Conservation (phyloP, 2,888 invertebrate species). For the Deilephila elpenor region DNA sequence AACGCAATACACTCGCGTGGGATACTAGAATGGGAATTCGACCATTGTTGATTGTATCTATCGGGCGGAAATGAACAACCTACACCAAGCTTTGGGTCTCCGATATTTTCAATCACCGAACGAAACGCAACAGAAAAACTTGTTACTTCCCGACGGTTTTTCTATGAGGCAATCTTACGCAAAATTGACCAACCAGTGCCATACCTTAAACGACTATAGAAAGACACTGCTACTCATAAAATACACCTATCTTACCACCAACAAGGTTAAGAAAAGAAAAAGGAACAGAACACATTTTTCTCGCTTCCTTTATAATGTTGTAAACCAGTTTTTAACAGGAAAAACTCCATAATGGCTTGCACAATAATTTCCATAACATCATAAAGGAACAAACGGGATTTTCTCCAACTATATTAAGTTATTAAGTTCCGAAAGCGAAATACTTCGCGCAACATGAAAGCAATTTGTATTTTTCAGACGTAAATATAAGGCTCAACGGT, state of each 20-base stretch:
- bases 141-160: no score
- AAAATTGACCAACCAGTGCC: no score
- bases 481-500: slow-evolving; percentile 42
- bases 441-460: slow-evolving; percentile 25
- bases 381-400: slow-evolving; percentile 18
- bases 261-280: background rate
- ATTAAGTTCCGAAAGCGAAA: slow-evolving; percentile 26
- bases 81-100: no score
- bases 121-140: no score
- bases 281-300: background rate
- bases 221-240: no score
- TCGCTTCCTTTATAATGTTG: background rate
- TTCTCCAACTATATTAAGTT: slow-evolving; percentile 26
- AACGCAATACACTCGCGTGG: no score
- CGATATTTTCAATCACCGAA: no score
- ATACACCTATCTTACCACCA: background rate
- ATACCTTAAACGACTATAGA: no score
- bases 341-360: slow-evolving; percentile 4
- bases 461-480: slow-evolving; percentile 31
- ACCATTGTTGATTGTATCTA: no score
- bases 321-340: slow-evolving; percentile 4
- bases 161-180: no score
- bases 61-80: no score
- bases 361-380: slow-evolving; percentile 16
- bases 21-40: no score